Evolutionary conservation across 2,888 invertebrate genomes (phyloP), one percentile per base, ranked within the genome.

Genomic region (Amaurobius ferox): DNA sequence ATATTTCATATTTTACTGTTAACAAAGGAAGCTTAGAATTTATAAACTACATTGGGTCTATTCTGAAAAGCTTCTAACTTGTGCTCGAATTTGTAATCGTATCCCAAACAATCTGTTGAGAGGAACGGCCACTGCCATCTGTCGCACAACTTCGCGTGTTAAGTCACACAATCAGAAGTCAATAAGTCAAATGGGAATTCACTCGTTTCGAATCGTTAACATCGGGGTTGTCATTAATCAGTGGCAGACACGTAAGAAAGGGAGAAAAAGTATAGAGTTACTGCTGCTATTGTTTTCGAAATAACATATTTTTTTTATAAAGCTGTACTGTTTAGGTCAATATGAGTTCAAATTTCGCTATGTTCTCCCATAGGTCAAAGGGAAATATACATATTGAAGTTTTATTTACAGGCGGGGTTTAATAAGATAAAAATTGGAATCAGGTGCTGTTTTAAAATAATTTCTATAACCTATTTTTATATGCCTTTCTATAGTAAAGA

Each of bases 141-240:
- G 76, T 77, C 55, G 39, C 64, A 66, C 73, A 30, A 55, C 62
- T 62, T 35, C 9, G 62, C 6, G 30, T n/a, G 66, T 30, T 39
- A 44, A 64, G 29, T 66, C 64, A 74, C 74, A 66, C 64, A 44
- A 67, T 48, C 32, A 30, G 48, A 32, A 77, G 76, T 77, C 76
- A 67, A 77, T 77, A 77, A 77, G 76, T 67, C 67, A 77, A 48
- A 55, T 67, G 26, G 67, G 29, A 66, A 48, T 48, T 77, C 76
- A 48, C 76, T 67, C 44, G 67, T 66, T 77, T 67, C 67, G 76
- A 77, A 77, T 77, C 67, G 67, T 77, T 77, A 67, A 32, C 66
- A 35, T 77, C 67, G 66, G 44, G 48, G 48, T 28, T 32, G 29
- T 67, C 66, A 67, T 77, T 77, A 77, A 67, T 77, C 76, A 77